Base-by-base conservation (phyloP, 2,797 vertebrate genomes). In the Meriones psammophilus region DNA sequence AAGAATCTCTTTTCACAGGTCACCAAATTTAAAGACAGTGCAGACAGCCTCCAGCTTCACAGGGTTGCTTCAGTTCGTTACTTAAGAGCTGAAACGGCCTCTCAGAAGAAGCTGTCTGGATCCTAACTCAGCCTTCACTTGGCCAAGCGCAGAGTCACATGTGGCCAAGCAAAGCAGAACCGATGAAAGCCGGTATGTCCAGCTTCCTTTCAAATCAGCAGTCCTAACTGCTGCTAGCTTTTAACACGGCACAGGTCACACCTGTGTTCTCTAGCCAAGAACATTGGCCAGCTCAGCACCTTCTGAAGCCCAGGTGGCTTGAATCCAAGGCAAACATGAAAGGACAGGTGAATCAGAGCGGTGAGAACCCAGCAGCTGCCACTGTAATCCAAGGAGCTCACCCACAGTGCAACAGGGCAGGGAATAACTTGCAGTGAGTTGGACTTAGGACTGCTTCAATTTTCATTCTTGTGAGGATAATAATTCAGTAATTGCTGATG, bases 281-380 rank as follows among this genome's bases (percentile, higher is more conserved):
- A 91, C 69, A 73, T 14, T 46, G 86, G 92, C 96, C 95, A 94
- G 92, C 93, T 97, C 95, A 94, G 94, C 93, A 94, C 96, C 96
- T 97, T 96, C 96, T 92, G 92, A 96, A 97, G 84, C 84, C 77
- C 3, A 0, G 24, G 85, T 95, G 96, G 96, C 97, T 94, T 54
- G 39, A 84, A 54, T 95, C 97, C 97, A 97, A 96, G 90, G 86
- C 93, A 97, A 97, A 94, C 96, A 97, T 92, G 76, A 78, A 88
- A 46, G 79, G 92, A 83, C 71, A 94, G 93, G 96, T 96, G 93
- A 89, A 73, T 73, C n/a, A 0, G 15, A 2, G 88, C 71, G 64
- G 30, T 4, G 46, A 89, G 95, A 93, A 92, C 42, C 71, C 71
- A 85, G 90, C 90, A 73, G 85, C 85, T 69, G 77, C 93, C 94